Conservation (phyloP, 1,140 invertebrate genomes). For the Lucilia cuprina region DNA sequence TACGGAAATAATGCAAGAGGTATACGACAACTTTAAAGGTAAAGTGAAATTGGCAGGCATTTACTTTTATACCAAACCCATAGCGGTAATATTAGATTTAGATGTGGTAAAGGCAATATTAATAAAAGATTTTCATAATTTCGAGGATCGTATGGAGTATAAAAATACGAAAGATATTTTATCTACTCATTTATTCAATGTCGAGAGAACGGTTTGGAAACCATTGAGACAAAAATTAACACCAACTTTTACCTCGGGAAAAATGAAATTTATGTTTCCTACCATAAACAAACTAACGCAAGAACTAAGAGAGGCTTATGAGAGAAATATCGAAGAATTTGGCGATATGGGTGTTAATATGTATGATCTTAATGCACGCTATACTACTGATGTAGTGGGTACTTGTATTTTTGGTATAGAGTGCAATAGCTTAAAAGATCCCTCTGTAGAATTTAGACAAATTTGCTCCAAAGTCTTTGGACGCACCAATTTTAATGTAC, state of each 20-base stretch:
- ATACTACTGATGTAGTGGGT: conserved; percentile 71
- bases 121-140: conserved; percentile 67
- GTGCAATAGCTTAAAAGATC: conserved; percentile 65
- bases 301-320: conserved; percentile 47
- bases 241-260: conserved; percentile 66
- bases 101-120: conserved; percentile 66
- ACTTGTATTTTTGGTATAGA: conserved; percentile 69
- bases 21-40: conserved; percentile 44
- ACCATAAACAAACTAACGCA: conserved; percentile 60
- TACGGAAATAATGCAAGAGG: conserved; percentile 43
- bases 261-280: conserved; percentile 66
- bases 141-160: conserved; percentile 57
- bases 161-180: conserved; percentile 48
- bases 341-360: conserved; percentile 31
- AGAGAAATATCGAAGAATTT: background rate
- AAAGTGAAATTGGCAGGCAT: conserved; percentile 48
- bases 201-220: conserved; percentile 64
- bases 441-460: conserved; percentile 65
- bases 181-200: conserved; percentile 58
- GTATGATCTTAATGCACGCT: conserved; percentile 64
- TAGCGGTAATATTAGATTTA: conserved; percentile 66
- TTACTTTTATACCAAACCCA: conserved; percentile 62
- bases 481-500: conserved; percentile 30
- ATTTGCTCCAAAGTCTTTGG: conserved; percentile 57
- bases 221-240: conserved; percentile 64